phyloP scores from a whole-genome alignment of 2,113 vertebrate species.

The Labeo rohita region DNA sequence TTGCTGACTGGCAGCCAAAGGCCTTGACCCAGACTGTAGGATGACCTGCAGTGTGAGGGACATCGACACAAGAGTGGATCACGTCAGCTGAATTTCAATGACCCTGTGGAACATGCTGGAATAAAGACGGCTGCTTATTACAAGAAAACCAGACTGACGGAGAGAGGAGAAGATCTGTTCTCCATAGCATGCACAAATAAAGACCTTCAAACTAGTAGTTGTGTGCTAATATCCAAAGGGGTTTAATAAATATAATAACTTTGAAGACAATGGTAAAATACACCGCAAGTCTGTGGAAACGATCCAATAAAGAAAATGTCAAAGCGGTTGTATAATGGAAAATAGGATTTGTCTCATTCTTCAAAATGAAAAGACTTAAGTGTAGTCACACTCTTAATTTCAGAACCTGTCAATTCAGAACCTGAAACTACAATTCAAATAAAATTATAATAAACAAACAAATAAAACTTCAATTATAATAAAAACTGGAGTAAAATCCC shows the following conservation, averaged over 20 bases:
- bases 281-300: neutral
- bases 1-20: slow-evolving; percentile 98
- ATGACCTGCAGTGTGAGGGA: slow-evolving; percentile 83
- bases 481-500: no score
- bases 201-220: neutral
- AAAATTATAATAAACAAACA: no score
- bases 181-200: neutral
- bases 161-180: neutral
- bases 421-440: no score
- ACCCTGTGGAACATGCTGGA: neutral
- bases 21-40: slow-evolving; percentile 96
- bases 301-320: neutral
- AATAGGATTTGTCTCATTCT: neutral
- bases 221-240: neutral
- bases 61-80: slow-evolving; percentile 48
- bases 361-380: neutral
- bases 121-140: neutral
- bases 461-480: no score
- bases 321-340: neutral
- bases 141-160: neutral
- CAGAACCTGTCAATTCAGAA: neutral
- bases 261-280: neutral
- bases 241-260: neutral
- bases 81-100: slow-evolving; percentile 22
- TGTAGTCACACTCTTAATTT: neutral